A percentile compares a stretch with the other conserved stretches of the same genome.
Conservation (phyloP, 2,113 vertebrate genomes). For the Istiophorus platypterus region DNA sequence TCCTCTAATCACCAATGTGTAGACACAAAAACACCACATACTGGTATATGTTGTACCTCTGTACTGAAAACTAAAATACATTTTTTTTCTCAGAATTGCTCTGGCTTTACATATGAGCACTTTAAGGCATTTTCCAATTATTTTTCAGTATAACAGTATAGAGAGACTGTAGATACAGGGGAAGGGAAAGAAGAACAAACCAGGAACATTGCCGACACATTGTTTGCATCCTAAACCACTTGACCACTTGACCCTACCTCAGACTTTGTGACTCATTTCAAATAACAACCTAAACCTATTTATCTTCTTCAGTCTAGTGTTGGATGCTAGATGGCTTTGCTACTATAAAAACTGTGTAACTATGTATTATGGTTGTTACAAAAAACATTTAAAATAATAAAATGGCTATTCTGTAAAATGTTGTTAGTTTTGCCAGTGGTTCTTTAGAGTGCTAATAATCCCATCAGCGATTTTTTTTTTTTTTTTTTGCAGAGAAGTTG, state of each 20-base stretch:
- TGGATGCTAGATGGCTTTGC: background rate
- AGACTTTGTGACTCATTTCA: background rate
- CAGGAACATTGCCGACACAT: background rate
- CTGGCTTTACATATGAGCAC: background rate
- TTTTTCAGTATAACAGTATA: background rate
- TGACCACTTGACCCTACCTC: background rate
- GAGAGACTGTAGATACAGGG: background rate
- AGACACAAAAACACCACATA: background rate
- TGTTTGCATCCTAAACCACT: background rate
- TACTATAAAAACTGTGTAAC: background rate
- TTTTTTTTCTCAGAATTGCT: too few species aligned
- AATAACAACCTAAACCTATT: background rate
- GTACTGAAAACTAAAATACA: background rate
- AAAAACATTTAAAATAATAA: background rate
- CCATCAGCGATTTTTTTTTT: background rate
- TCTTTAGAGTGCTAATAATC: background rate
- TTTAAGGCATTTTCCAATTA: background rate
- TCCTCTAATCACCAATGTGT: background rate
- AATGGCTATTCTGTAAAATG: constrained; percentile 1
- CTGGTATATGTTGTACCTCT: background rate
- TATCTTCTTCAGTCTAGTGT: background rate
- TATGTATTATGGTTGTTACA: background rate
- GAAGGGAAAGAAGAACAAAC: background rate
- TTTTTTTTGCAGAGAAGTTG: background rate
- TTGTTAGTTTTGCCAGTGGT: background rate